A percentile compares a stretch with the other conserved stretches of the same genome.
These are phyloP conservation scores for Noctua janthe DNA, from an alignment of 2,888 invertebrate species.

Conservation along the genomic window DNA sequence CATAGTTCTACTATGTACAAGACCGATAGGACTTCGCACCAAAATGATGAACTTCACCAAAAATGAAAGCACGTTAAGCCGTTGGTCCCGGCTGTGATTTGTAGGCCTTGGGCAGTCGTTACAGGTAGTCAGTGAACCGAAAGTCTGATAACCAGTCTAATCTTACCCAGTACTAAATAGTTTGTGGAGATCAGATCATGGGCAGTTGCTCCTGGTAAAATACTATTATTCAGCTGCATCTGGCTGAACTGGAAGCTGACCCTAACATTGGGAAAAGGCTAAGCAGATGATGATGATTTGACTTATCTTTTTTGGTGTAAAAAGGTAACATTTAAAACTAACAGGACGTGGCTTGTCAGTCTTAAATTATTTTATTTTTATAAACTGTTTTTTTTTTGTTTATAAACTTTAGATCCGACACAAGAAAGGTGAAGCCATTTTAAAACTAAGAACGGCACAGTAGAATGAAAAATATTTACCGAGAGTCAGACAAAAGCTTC, in stretches of 20 bases:
- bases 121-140: too few relatives aligned
- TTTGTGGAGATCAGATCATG: too few relatives aligned
- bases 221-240: neutral
- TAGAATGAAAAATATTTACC: constrained; percentile 8
- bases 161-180: too few relatives aligned
- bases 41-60: too few relatives aligned
- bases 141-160: too few relatives aligned
- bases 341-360: neutral
- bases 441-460: neutral
- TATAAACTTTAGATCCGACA: neutral
- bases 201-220: too few relatives aligned
- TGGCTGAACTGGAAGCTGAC: neutral
- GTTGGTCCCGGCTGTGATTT: too few relatives aligned
- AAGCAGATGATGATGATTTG: neutral
- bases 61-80: too few relatives aligned
- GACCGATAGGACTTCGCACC: too few relatives aligned
- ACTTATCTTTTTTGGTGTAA: neutral
- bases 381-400: neutral
- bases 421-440: neutral
- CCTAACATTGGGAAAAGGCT: neutral
- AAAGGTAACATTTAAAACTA: neutral
- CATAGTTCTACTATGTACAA: neutral
- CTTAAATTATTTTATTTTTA: neutral
- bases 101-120: too few relatives aligned
- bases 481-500: neutral